Conservation (phyloP, 2,888 invertebrate genomes). For the Lapara coniferarum region DNA sequence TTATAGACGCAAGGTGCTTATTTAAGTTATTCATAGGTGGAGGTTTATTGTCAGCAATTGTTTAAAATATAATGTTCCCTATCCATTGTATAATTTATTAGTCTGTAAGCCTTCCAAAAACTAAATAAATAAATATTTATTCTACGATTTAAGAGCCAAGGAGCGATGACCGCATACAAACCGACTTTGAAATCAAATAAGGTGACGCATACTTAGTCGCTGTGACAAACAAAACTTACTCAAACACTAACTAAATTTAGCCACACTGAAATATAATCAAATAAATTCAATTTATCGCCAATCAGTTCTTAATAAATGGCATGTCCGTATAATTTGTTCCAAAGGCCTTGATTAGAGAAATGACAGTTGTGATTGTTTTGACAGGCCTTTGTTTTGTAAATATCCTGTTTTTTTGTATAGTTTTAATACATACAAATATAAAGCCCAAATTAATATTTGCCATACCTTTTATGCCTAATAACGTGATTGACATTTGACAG, state of each 20-base stretch:
- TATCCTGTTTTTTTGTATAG: conserved; percentile 8
- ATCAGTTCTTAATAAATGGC: neutral
- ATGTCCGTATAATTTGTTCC: conserved; percentile 27
- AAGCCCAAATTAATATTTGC: neutral
- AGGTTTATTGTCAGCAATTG: no score
- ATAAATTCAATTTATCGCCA: conserved; percentile 7
- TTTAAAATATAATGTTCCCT: no score
- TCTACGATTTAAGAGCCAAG: no score
- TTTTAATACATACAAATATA: neutral
- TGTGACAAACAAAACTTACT: neutral
- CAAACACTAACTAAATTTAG: neutral
- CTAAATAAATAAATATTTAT: no score
- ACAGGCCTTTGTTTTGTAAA: conserved; percentile 24
- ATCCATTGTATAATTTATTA: no score
- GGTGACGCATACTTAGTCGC: no score
- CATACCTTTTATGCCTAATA: neutral
- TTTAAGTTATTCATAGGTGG: no score
- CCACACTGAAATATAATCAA: neutral
- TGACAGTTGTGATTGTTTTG: conserved; percentile 28
- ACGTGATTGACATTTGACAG: conserved; percentile 4
- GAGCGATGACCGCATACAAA: no score
- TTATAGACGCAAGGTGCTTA: no score
- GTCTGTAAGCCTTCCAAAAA: no score
- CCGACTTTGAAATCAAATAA: no score
- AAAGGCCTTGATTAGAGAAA: conserved; percentile 30